Percentiles rank a stretch among this genome's conserved stretches.
phyloP scores from a whole-genome alignment of 1,140 invertebrate species.

The Apis cerana region DNA sequence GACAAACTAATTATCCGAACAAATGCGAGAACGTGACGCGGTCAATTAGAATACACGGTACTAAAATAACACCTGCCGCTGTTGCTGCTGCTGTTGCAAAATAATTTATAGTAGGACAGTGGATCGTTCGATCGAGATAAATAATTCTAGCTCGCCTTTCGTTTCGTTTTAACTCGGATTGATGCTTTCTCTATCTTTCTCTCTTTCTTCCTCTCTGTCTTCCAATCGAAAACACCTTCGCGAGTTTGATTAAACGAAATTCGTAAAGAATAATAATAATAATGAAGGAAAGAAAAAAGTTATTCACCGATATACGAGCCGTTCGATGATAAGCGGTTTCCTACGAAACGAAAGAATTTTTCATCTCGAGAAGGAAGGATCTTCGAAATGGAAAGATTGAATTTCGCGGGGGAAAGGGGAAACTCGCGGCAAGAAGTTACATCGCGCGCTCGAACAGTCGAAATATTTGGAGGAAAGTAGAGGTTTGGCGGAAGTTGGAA shows the following conservation, averaged over 20 bases:
- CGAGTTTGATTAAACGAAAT: background rate
- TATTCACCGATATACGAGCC: too few relatives aligned
- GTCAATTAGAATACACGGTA: slow-evolving; percentile 1
- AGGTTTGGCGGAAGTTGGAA: background rate
- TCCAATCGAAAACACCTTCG: too few relatives aligned
- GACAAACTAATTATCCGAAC: slow-evolving; percentile 29
- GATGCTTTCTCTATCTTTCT: background rate
- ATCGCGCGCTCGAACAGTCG: background rate
- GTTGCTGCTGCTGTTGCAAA: background rate
- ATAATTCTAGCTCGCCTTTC: too few relatives aligned
- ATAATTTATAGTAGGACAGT: background rate
- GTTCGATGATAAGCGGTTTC: background rate
- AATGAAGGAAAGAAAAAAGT: too few relatives aligned
- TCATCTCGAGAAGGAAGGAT: background rate
- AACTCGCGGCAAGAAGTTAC: slow-evolving; percentile 7
- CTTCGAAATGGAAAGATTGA: background rate
- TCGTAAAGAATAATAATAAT: too few relatives aligned
- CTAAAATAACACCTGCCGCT: background rate
- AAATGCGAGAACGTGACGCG: background rate
- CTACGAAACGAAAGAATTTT: background rate
- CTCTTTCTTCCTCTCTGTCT: too few relatives aligned
- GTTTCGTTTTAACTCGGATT: too few relatives aligned
- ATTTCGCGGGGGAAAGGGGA: background rate
- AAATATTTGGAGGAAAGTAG: slow-evolving; percentile 2
- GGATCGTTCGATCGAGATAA: background rate